A percentile compares a stretch with the other conserved stretches of the same genome.
Conservation (phyloP, 1,140 invertebrate genomes). For the Drosophila littoralis region DNA sequence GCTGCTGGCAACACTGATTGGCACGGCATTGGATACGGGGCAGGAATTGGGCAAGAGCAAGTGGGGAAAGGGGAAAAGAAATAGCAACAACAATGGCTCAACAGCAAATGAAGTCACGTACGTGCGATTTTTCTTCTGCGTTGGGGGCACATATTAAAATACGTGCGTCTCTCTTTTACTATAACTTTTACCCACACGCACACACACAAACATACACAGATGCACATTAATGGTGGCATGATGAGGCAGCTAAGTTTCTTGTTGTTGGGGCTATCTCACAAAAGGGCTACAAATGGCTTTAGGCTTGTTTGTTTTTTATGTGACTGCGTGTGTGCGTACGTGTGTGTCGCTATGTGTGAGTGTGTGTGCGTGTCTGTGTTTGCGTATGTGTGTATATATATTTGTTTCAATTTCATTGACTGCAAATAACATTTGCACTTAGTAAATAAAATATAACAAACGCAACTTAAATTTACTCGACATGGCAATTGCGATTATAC, state of each 20-base stretch:
- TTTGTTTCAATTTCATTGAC: slow-evolving; percentile 82
- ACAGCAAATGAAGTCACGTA: slow-evolving; percentile 84
- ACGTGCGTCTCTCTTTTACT: slow-evolving; percentile 80
- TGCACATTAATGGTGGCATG: slow-evolving; percentile 76
- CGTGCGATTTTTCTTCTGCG: slow-evolving; percentile 84
- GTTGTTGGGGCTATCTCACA: slow-evolving; percentile 65
- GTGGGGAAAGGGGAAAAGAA: background rate
- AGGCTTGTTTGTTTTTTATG: slow-evolving; percentile 60
- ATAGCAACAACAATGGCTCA: slow-evolving; percentile 67
- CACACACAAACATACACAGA: slow-evolving; percentile 30
- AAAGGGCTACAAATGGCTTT: slow-evolving; percentile 80
- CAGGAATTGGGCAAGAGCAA: slow-evolving; percentile 9
- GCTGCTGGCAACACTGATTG: slow-evolving; percentile 33
- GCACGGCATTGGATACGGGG: background rate
- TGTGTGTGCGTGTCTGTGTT: slow-evolving; percentile 7
- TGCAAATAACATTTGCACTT: slow-evolving; percentile 82
- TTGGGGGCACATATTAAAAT: slow-evolving; percentile 84
- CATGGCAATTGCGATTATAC: slow-evolving; percentile 43
- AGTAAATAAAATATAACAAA: slow-evolving; percentile 82
- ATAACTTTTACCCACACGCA: slow-evolving; percentile 70
- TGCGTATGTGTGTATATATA: slow-evolving; percentile 54
- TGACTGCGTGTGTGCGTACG: slow-evolving; percentile 28
- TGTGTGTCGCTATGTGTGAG: slow-evolving; percentile 26
- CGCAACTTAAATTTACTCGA: slow-evolving; percentile 58
- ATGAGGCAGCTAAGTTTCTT: slow-evolving; percentile 73